Evolutionary conservation across 64 coral and sea anemone genomes (phyloP), one percentile per base, ranked within the genome.

Genomic region (Acropora yongei): DNA sequence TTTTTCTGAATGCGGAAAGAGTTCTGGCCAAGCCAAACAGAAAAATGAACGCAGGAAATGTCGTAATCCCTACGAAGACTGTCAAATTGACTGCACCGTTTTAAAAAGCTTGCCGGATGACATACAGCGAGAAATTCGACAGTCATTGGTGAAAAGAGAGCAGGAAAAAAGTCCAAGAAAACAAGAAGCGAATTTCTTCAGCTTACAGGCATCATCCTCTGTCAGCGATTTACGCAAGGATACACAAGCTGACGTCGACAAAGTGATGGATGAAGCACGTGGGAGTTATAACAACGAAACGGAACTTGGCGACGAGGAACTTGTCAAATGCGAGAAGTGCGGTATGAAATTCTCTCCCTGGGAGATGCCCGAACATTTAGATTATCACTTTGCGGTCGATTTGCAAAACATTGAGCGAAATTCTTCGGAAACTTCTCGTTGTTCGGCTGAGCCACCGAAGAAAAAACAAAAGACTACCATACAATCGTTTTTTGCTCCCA

Each of bases 331-430:
- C 41, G 75, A 94, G 11, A 94, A 93, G 87, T 97, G 95, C 82
- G 79, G 85, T 41, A 41, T 80, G 47, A 13, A 4, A 18, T 55
- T 97, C 41, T 82, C 83, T 14, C 71, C n/a, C 1, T 88, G 84
- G 77, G 78, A 88, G 20, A 84, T 97, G 92, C 92, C 92, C 12
- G 92, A 91, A 53, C 95, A 97, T 57, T 74, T 88, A 40, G 95
- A 97, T 39, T 94, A 88, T 85, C 95, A 97, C 51, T 97, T 94
- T 91, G 95, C 95, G 8, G 75, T 94, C 48, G 92, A 97, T 55
- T 46, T 97, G 40, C 91, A 97, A 80, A 63, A 88, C 16, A 16
- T 74, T 17, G 79, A 95, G 58, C 11, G 51, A 6, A 67, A 66
- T 12, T 61, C 48, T 47, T 1, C 72, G 18, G 30, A 49, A 58